Evolutionary conservation across 2,797 vertebrate species (phyloP).

Genomic region (Notoglanidium macrostoma): DNA sequence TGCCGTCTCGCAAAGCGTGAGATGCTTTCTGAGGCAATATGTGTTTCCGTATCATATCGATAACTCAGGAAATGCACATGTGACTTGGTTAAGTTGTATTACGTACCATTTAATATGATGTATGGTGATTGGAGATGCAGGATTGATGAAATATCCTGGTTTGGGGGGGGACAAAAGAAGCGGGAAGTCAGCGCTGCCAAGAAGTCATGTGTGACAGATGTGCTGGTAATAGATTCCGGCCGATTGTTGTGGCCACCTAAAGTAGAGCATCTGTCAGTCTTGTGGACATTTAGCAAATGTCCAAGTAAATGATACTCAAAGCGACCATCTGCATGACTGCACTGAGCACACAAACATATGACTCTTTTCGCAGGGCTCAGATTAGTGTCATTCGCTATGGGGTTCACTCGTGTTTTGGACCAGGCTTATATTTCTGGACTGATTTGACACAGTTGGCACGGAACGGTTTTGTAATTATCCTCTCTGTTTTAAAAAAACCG

Average conservation of each 20-base stretch:
- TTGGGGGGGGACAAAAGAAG: slow-evolving; percentile 24
- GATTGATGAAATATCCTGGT: slow-evolving; percentile 27
- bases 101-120: neutral
- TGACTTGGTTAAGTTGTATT: neutral
- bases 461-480: neutral
- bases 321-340: slow-evolving; percentile 58
- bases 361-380: slow-evolving; percentile 42
- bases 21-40: neutral
- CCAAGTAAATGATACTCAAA: slow-evolving; percentile 66
- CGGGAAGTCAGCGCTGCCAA: slow-evolving; percentile 61
- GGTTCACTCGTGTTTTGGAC: neutral
- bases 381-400: slow-evolving; percentile 33
- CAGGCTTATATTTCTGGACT: neutral
- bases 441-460: slow-evolving; percentile 21
- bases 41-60: neutral
- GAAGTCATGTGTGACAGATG: slow-evolving; percentile 79
- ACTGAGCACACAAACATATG: slow-evolving; percentile 49
- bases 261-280: slow-evolving; percentile 85
- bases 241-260: slow-evolving; percentile 81
- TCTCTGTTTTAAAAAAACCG: neutral
- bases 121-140: slow-evolving; percentile 20
- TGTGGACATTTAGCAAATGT: slow-evolving; percentile 74
- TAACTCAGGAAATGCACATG: neutral
- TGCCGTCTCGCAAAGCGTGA: neutral
- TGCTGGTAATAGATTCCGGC: slow-evolving; percentile 83